Conservation (phyloP, 2,113 vertebrate genomes). For the Puntigrus tetrazona region DNA sequence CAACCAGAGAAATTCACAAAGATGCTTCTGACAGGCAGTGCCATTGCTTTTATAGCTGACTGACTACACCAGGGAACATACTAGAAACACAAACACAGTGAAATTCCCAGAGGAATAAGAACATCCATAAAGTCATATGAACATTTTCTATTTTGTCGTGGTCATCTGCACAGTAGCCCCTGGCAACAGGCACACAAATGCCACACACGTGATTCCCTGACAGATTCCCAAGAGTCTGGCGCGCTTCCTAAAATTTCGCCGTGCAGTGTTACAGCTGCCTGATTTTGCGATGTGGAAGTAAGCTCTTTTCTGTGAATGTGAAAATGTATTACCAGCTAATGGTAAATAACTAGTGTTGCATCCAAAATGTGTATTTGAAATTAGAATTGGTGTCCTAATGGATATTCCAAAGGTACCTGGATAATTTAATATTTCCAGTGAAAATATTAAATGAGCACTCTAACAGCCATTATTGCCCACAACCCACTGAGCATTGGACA, state of each 20-base stretch:
- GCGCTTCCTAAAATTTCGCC: slow-evolving; percentile 16
- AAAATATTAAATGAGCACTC: too few species aligned
- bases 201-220: slow-evolving; percentile 14
- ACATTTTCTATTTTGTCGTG: background rate
- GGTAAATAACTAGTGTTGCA: too few species aligned
- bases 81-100: background rate
- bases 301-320: too few species aligned
- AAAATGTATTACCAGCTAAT: too few species aligned
- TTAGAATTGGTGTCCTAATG: too few species aligned
- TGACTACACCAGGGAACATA: background rate
- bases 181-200: background rate
- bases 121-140: slow-evolving; percentile 10
- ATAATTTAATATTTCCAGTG: too few species aligned
- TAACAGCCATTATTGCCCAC: too few species aligned
- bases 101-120: background rate
- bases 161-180: background rate
- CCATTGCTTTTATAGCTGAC: background rate
- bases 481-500: too few species aligned
- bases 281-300: too few species aligned
- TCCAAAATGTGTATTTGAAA: too few species aligned
- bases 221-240: background rate
- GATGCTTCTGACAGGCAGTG: background rate
- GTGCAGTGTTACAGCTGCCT: too few species aligned
- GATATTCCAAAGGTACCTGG: too few species aligned
- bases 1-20: background rate